A percentile compares a stretch with the other conserved stretches of the same genome.
Evolutionary conservation across 2,888 invertebrate genomes (phyloP).

Genomic region (Punctoribates punctum): DNA sequence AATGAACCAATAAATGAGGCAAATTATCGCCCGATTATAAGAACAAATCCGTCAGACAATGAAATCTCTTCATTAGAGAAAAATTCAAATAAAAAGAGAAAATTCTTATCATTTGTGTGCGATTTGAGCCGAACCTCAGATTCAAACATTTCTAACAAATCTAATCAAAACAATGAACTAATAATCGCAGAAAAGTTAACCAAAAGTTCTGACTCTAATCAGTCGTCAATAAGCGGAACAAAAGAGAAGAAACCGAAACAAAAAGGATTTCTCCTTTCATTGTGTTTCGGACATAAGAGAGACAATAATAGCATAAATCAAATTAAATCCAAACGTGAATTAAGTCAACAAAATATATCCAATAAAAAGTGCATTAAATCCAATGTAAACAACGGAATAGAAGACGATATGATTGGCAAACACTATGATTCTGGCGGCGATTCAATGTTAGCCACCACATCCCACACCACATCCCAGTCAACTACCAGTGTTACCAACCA

Average conservation of each 20-base stretch:
- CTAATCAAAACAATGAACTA: not conserved
- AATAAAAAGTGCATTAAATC: constrained; percentile 7
- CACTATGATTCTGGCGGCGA: not conserved
- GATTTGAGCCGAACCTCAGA: not conserved
- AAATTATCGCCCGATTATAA: too few relatives aligned
- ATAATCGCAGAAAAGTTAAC: not conserved
- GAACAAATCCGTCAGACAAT: too few relatives aligned
- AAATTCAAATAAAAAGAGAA: not conserved
- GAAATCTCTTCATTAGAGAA: too few relatives aligned
- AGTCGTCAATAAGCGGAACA: not conserved
- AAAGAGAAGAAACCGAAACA: not conserved
- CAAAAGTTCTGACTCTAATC: not conserved
- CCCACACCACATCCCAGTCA: not conserved
- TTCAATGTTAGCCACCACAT: not conserved
- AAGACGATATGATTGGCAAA: not conserved
- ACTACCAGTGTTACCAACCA: not conserved
- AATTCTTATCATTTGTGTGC: not conserved
- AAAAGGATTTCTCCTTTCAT: not conserved
- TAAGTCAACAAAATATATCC: not conserved
- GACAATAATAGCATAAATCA: not conserved
- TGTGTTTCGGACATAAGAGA: not conserved
- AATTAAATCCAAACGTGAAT: not conserved
- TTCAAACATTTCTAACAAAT: not conserved
- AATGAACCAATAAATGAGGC: not conserved
- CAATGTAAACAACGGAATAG: not conserved